These are phyloP conservation scores for Drosophila kurseongensis DNA, from an alignment of 1,140 invertebrate species.

Conservation along the genomic window DNA sequence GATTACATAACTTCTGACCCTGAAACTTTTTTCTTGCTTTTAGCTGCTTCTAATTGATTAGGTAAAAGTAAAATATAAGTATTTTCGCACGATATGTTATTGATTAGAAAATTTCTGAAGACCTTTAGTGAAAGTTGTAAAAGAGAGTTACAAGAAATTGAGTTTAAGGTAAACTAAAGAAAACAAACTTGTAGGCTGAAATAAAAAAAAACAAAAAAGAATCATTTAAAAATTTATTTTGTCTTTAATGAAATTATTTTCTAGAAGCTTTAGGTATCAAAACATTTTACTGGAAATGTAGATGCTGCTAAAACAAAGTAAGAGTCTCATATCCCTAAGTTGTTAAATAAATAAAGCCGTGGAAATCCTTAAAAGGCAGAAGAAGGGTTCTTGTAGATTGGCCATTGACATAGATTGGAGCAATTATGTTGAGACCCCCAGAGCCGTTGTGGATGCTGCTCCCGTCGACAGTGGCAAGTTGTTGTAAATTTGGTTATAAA, in stretches of 20 bases:
- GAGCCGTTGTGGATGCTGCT: constrained; percentile 24
- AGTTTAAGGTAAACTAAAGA: neutral
- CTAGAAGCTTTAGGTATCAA: neutral
- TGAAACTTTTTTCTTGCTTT: constrained; percentile 7
- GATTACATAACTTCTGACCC: constrained; percentile 44
- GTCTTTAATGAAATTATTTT: no score
- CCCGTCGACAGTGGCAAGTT: constrained; percentile 49
- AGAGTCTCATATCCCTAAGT: neutral
- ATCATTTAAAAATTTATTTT: no score
- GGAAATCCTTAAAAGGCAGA: neutral
- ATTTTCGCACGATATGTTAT: constrained; percentile 1
- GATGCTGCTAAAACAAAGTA: neutral
- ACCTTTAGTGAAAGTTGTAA: neutral
- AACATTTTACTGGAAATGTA: neutral
- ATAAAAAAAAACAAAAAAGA: no score
- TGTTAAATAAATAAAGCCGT: neutral
- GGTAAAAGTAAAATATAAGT: constrained; percentile 6
- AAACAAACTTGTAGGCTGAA: no score
- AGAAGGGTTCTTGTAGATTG: constrained; percentile 12
- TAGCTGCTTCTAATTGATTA: neutral
- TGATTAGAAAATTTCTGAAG: constrained; percentile 23
- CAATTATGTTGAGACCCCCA: constrained; percentile 52
- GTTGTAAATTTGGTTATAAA: constrained; percentile 78
- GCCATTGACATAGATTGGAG: constrained; percentile 16
- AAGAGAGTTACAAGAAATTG: constrained; percentile 19